phyloP scores from a whole-genome alignment of 2,113 vertebrate genomes.

The Labeo catla region DNA sequence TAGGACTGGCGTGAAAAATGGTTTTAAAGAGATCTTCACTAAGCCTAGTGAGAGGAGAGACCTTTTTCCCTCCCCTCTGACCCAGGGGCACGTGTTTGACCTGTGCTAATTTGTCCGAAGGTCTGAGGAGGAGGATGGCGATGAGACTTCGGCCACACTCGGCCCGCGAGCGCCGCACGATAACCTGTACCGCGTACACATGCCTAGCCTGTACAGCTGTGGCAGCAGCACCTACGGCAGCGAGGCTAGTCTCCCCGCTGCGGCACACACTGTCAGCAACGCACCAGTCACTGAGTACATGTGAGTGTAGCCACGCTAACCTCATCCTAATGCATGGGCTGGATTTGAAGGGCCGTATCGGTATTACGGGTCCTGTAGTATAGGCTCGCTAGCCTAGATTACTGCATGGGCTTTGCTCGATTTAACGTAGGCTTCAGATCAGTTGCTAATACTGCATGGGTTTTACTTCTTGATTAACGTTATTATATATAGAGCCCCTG shows the following conservation, averaged over 20 bases:
- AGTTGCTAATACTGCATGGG: conserved; percentile 26
- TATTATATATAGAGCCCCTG: conserved; percentile 1
- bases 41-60: conserved; percentile 9
- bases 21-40: neutral
- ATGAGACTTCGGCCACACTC: conserved; percentile 85
- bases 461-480: conserved; percentile 7
- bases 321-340: conserved; percentile 44
- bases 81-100: conserved; percentile 53
- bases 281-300: conserved; percentile 98
- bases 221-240: conserved; percentile 95
- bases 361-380: conserved; percentile 12
- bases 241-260: conserved; percentile 94
- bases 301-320: conserved; percentile 77
- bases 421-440: conserved; percentile 7
- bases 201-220: conserved; percentile 98
- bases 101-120: conserved; percentile 69
- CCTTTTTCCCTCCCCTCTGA: conserved; percentile 28
- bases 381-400: conserved; percentile 23
- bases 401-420: conserved; percentile 38
- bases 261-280: conserved; percentile 98
- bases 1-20: neutral
- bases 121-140: conserved; percentile 88
- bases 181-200: conserved; percentile 97
- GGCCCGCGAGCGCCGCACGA: conserved; percentile 86
- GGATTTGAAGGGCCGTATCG: neutral